Conservation (phyloP, 2,797 vertebrate genomes). For the Halcyon badia region DNA sequence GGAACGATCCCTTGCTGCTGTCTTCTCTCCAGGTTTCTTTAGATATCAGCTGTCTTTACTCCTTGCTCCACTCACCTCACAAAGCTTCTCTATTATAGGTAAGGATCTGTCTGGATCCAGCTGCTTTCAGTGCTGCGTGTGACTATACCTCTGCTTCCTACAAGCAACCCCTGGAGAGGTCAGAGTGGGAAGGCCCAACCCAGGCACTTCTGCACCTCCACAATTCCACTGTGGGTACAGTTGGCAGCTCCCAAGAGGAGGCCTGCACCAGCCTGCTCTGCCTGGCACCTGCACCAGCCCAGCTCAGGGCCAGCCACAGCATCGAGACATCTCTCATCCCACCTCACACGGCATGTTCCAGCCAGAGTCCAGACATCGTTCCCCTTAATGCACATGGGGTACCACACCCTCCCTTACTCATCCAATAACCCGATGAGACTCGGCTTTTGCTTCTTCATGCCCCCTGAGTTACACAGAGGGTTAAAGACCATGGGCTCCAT, state of each 20-base stretch:
- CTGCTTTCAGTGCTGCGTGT: background rate
- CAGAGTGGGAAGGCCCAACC: accelerated
- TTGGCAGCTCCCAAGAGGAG: background rate
- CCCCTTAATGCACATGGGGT: accelerated
- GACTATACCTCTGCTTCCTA: background rate
- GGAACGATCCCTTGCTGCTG: background rate
- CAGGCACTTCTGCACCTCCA: background rate
- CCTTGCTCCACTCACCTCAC: background rate
- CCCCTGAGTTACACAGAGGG: background rate
- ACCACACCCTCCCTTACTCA: background rate
- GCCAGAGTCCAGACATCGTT: background rate
- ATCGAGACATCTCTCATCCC: background rate
- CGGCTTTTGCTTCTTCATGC: accelerated
- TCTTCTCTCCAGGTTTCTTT: background rate
- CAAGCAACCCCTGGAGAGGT: background rate
- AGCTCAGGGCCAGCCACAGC: background rate
- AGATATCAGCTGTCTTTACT: background rate
- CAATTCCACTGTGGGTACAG: background rate
- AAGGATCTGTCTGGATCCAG: background rate
- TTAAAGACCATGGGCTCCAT: background rate
- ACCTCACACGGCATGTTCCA: background rate
- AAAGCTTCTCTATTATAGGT: background rate
- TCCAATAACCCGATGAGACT: too few relatives aligned
- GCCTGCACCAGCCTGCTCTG: background rate
- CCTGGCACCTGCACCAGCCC: background rate